Percentiles rank a stretch among this genome's conserved stretches.
phyloP scores from a whole-genome alignment of 1,140 invertebrate species.

The Acromyrmex echinatior region DNA sequence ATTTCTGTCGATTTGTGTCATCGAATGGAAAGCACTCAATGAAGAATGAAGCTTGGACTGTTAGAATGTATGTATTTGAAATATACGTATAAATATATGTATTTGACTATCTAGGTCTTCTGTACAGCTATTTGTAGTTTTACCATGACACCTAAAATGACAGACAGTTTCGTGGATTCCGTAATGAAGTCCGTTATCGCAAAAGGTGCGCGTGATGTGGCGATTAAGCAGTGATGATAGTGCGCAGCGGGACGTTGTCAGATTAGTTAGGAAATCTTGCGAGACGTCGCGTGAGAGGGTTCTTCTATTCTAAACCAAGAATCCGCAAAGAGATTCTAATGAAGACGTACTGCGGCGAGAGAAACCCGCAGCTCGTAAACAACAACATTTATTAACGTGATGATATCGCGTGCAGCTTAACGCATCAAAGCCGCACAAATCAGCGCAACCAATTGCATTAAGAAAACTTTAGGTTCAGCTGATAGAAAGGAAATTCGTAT shows the following conservation, averaged over 20 bases:
- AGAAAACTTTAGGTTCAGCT: not conserved
- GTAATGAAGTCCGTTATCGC: slow-evolving; percentile 21
- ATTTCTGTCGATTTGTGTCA: too few relatives aligned
- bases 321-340: slow-evolving; percentile 8
- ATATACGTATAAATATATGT: too few relatives aligned
- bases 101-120: not conserved
- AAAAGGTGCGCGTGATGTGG: not conserved
- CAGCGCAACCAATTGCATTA: not conserved
- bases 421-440: slow-evolving; percentile 1
- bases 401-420: slow-evolving; percentile 32
- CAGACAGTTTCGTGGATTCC: not conserved
- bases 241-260: not conserved
- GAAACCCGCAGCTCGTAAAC: not conserved
- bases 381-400: slow-evolving; percentile 20
- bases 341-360: slow-evolving; percentile 2
- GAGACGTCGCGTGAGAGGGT: slow-evolving; percentile 5
- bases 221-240: slow-evolving; percentile 23
- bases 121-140: not conserved
- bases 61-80: not conserved
- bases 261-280: slow-evolving; percentile 20
- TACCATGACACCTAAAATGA: not conserved
- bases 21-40: not conserved
- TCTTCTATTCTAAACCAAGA: not conserved
- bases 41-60: not conserved
- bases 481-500: not conserved